Evolutionary conservation across 1,140 invertebrate genomes (phyloP).

Genomic region (Thalassaphorura encarpata): DNA sequence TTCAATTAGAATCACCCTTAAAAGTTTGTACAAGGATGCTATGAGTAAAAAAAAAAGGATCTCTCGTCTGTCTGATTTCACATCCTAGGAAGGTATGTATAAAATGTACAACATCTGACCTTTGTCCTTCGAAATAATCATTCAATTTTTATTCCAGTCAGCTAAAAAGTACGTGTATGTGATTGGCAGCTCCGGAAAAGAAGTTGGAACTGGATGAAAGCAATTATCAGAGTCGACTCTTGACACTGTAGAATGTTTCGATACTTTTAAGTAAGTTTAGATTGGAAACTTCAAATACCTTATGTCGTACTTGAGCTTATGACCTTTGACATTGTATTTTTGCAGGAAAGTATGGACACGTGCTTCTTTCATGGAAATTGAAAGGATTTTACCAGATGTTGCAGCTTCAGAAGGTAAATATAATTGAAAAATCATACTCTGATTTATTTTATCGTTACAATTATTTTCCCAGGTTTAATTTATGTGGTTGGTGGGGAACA

Average conservation of each 20-base stretch:
- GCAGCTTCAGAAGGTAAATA: constrained; percentile 62
- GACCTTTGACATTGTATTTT: not conserved
- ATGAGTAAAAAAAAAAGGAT: constrained; percentile 61
- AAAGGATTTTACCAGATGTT: constrained; percentile 79
- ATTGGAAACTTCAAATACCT: not conserved
- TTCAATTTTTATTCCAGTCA: constrained; percentile 38
- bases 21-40: constrained; percentile 71
- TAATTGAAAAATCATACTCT: not conserved
- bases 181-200: constrained; percentile 78
- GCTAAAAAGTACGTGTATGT: constrained; percentile 82
- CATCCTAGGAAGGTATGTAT: constrained; percentile 48
- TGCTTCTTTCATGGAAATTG: constrained; percentile 69
- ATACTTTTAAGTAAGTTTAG: constrained; percentile 23
- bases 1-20: constrained; percentile 65
- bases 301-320: not conserved
- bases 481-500: constrained; percentile 88
- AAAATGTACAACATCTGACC: not conserved
- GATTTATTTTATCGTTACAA: constrained; percentile 26
- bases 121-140: too few species aligned
- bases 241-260: constrained; percentile 24
- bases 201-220: constrained; percentile 44
- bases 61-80: constrained; percentile 60
- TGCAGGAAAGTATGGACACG: constrained; percentile 66
- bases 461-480: constrained; percentile 50
- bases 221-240: constrained; percentile 28